These are phyloP conservation scores for Oreohelix idahoensis DNA, from an alignment of 1,140 invertebrate genomes.

Conservation along the genomic window DNA sequence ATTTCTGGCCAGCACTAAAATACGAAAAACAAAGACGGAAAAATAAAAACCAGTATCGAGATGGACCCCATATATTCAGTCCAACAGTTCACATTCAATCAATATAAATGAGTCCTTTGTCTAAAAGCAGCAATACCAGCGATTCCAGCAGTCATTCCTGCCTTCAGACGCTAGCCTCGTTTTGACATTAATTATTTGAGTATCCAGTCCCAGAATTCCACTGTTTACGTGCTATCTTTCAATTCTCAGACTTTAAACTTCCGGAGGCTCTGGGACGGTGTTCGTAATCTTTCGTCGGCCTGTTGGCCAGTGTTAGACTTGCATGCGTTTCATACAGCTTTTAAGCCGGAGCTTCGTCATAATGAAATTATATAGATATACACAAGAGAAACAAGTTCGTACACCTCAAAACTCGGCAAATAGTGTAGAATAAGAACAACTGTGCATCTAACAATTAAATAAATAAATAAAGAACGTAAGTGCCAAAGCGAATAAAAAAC, in stretches of 20 bases:
- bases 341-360: no score
- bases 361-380: no score
- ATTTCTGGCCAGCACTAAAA: no score
- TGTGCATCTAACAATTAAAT: no score
- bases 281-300: background rate
- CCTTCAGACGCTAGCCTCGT: constrained; percentile 3
- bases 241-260: constrained; percentile 20
- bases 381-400: no score
- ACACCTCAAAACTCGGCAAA: no score
- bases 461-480: no score
- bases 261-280: background rate
- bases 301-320: background rate
- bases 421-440: no score
- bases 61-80: constrained; percentile 7
- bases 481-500: no score
- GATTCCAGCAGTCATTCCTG: background rate
- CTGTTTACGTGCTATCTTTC: constrained; percentile 21
- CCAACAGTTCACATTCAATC: background rate
- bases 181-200: constrained; percentile 32
- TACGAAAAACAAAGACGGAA: background rate
- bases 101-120: constrained; percentile 24
- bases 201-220: constrained; percentile 25
- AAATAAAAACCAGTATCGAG: background rate
- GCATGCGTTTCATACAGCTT: no score
- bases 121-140: background rate